Evolutionary conservation across 2,797 vertebrate species (phyloP).

Genomic region (Pachyuromys duprasi): DNA sequence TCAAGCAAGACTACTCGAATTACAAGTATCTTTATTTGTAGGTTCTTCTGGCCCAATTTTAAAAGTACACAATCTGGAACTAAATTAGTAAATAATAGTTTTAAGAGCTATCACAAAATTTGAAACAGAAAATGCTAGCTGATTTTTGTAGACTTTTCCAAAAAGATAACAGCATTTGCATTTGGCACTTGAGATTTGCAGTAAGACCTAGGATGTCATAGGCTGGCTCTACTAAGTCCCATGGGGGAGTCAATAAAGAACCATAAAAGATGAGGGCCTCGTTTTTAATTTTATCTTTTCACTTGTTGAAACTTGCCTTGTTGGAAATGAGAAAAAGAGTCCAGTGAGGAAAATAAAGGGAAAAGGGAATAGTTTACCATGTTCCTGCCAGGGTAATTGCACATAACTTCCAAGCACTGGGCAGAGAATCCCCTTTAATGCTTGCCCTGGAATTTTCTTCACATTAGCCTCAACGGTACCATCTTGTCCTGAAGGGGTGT

Average conservation of each 20-base stretch:
- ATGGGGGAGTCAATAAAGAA: background rate
- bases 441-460: background rate
- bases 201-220: background rate
- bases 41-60: background rate
- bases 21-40: background rate
- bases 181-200: background rate
- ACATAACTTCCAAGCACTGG: background rate
- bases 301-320: background rate
- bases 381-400: background rate
- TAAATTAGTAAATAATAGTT: background rate
- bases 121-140: background rate
- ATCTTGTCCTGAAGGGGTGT: background rate
- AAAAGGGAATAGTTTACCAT: background rate
- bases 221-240: background rate
- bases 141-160: background rate
- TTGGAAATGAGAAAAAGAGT: background rate
- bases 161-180: background rate
- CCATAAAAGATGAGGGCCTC: rapidly evolving
- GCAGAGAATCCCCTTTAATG: background rate
- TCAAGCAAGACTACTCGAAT: background rate
- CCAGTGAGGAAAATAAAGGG: background rate
- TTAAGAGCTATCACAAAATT: background rate
- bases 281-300: background rate
- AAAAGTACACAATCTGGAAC: background rate
- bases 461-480: background rate